Percentiles rank a stretch among this genome's conserved stretches.
These are phyloP conservation scores for Kryptolebias marmoratus DNA, from an alignment of 2,113 vertebrate species.

Conservation along the genomic window DNA sequence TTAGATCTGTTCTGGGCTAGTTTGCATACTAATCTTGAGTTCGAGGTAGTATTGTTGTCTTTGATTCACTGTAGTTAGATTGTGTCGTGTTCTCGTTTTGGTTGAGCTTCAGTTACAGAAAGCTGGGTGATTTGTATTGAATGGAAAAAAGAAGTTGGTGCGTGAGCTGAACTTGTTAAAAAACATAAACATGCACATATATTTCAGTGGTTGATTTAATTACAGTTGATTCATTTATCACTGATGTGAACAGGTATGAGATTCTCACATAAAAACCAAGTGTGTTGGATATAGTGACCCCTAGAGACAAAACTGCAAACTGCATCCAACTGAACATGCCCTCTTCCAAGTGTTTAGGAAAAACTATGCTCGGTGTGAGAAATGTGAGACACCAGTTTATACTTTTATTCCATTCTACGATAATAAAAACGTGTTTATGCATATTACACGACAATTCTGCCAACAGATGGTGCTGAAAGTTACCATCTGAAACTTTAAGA, in stretches of 20 bases:
- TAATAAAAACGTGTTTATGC: not conserved
- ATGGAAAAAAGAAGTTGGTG: not conserved
- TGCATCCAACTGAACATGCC: not conserved
- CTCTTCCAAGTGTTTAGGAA: not conserved
- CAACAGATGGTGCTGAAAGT: not conserved
- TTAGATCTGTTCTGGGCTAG: not conserved
- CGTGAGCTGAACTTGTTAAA: not conserved
- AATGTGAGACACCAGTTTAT: too few relatives aligned
- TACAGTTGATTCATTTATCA: too few relatives aligned
- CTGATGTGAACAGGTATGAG: not conserved
- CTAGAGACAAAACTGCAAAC: not conserved
- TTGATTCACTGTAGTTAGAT: not conserved
- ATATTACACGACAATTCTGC: not conserved
- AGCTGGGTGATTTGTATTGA: not conserved
- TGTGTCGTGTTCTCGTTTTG: not conserved
- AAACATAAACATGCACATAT: too few relatives aligned
- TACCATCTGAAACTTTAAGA: not conserved
- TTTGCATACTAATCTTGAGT: not conserved
- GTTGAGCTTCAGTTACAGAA: not conserved
- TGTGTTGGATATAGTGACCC: not conserved
- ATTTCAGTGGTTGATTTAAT: not conserved
- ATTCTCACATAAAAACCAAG: not conserved
- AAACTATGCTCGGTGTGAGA: not conserved
- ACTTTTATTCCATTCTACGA: too few relatives aligned
- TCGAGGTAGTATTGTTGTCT: not conserved